Evolutionary conservation across 2,888 invertebrate genomes (phyloP), one percentile per base, ranked within the genome.

Genomic region (Diachrysia chrysitis): DNA sequence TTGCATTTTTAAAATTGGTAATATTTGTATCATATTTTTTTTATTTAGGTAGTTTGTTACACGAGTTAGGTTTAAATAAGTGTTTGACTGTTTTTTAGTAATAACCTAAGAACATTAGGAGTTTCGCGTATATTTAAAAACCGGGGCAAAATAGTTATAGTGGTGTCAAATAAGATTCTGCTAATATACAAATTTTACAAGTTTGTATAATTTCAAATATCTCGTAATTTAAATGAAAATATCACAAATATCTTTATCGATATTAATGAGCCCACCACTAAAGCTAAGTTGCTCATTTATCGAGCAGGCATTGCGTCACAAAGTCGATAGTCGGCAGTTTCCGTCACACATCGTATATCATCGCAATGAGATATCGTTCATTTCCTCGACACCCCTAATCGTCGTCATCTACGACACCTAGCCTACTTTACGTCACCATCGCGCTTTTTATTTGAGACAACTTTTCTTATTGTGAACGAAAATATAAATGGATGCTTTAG

Each of bases 281-380:
- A 37, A 58, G 54, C 51, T 42, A 64, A 71, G 80, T 79, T 76
- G 71, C 66, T 67, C 69, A 69, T 68, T 59, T 79, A 79, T 76
- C 72, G 71, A 79, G 71, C 71, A 69, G 70, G 63, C 76, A 75
- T 71, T 68, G 73, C 71, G 69, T 76, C 54, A 69, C 51, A 60
- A 72, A 78, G 80, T 76, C 75, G 82, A 84, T 81, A 78, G 78
- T 77, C 76, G 75, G 64, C 72, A 71, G 78, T 83, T 84, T 85
- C 85, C 85, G 82, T 23, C 69, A 37, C 55, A 61, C 63, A 69
- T 70, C 80, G 77, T 77, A 76, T 73, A 69, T 79, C 79, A 74
- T 76, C 81, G 72, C 73, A 67, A 81, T 65, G 77, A 83, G 82
- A 83, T 84, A 84, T 84, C 79, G 80, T 79, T 83, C 86, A 86